phyloP scores from a whole-genome alignment of 2,888 invertebrate species.

The Oscheius sp. region DNA sequence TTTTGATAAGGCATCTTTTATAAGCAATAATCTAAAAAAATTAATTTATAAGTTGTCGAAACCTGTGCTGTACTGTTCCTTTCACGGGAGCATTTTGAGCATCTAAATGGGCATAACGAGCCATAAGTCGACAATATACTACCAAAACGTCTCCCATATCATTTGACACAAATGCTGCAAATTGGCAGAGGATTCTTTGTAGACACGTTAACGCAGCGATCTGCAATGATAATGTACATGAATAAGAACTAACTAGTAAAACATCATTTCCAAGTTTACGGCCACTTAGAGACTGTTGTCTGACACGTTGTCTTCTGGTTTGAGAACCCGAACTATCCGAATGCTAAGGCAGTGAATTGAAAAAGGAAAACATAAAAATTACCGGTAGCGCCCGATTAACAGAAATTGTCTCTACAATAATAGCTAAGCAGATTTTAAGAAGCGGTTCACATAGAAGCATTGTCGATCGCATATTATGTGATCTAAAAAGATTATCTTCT shows the following conservation, averaged over 20 bases:
- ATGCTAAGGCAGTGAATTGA: neutral
- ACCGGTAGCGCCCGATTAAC: conserved; percentile 32
- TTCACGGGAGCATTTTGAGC: neutral
- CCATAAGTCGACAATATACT: conserved; percentile 35
- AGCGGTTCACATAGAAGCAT: conserved; percentile 55
- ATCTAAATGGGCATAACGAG: conserved; percentile 12
- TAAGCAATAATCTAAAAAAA: neutral
- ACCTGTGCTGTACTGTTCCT: conserved; percentile 16
- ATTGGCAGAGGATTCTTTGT: conserved; percentile 60
- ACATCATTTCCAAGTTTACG: conserved; percentile 47
- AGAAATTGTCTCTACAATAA: conserved; percentile 54
- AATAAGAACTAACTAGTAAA: conserved; percentile 44
- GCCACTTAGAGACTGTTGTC: conserved; percentile 55
- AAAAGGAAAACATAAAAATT: neutral
- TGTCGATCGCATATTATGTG: conserved; percentile 60
- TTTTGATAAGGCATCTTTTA: conserved; percentile 43
- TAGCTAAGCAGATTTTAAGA: conserved; percentile 51
- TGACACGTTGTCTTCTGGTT: conserved; percentile 44
- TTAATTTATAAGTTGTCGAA: neutral
- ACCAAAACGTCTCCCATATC: conserved; percentile 41
- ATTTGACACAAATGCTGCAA: conserved; percentile 50
- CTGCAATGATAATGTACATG: too few species aligned
- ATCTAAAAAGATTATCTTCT: conserved; percentile 28
- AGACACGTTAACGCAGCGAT: conserved; percentile 63
- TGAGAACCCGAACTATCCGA: too few species aligned